Percentiles rank a stretch among this genome's conserved stretches.
phyloP scores from a whole-genome alignment of 2,888 invertebrate species.

The Tuta absoluta region DNA sequence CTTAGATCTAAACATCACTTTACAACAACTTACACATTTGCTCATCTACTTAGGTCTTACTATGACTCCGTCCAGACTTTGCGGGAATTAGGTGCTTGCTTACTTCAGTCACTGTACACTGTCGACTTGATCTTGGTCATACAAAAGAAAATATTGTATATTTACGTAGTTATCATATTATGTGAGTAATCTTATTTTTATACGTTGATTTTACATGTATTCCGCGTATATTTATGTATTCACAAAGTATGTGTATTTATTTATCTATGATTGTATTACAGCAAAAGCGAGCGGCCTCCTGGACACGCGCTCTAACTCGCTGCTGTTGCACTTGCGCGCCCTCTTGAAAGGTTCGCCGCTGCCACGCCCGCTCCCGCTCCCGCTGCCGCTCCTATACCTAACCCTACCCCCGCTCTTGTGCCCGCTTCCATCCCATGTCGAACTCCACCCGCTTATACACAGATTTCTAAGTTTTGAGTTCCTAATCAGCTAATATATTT shows the following conservation, averaged over 20 bases:
- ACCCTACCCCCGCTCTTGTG: not conserved
- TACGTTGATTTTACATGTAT: not conserved
- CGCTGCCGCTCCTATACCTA: not conserved
- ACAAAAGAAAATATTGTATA: too few species aligned
- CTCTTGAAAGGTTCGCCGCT: conserved; percentile 69
- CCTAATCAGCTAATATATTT: not conserved
- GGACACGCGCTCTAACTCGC: conserved; percentile 66
- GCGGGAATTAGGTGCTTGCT: too few species aligned
- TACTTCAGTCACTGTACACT: too few species aligned
- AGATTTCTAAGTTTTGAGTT: not conserved
- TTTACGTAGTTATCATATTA: too few species aligned
- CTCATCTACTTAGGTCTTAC: too few species aligned
- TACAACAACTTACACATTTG: too few species aligned
- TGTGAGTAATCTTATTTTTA: too few species aligned
- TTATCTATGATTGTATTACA: conserved; percentile 46
- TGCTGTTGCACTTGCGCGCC: conserved; percentile 71
- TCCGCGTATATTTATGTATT: not conserved
- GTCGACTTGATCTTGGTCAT: too few species aligned
- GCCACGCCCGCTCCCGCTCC: not conserved
- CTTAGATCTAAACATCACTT: too few species aligned
- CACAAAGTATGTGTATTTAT: conserved; percentile 1
- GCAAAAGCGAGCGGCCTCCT: conserved; percentile 70
- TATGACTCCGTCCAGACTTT: too few species aligned
- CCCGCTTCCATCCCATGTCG: not conserved
- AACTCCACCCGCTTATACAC: not conserved